A percentile compares a stretch with the other conserved stretches of the same genome.
Conservation (phyloP, 2,888 invertebrate species). For the Brenthis hecate region DNA sequence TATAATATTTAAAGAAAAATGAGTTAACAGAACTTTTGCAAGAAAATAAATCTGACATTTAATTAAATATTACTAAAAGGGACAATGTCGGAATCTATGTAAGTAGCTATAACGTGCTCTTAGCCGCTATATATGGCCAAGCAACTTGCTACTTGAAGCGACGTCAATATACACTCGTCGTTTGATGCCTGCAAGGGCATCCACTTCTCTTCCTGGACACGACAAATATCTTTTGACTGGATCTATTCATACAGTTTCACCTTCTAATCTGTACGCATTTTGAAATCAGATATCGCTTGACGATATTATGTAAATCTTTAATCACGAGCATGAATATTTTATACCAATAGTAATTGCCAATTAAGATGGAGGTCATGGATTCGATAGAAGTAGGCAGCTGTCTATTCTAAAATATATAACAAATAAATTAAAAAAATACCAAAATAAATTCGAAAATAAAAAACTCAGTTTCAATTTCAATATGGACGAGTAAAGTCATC, state of each 20-base stretch:
- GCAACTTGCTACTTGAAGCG: slow-evolving; percentile 53
- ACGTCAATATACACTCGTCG: slow-evolving; percentile 46
- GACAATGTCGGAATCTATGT: slow-evolving; percentile 12
- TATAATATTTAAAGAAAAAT: neutral
- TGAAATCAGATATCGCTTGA: neutral
- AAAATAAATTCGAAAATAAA: too few species aligned
- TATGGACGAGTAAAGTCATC: slow-evolving; percentile 22
- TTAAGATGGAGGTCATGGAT: neutral
- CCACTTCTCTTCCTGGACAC: slow-evolving; percentile 71
- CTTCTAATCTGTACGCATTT: slow-evolving; percentile 33
- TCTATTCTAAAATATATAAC: too few species aligned
- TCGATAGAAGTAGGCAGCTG: too few species aligned
- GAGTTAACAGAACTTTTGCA: too few species aligned
- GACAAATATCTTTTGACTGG: slow-evolving; percentile 50
- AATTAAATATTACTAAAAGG: too few species aligned
- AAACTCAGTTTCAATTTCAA: too few species aligned
- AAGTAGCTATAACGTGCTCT: slow-evolving; percentile 20
- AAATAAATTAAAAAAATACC: too few species aligned
- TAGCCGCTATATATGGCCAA: slow-evolving; percentile 30
- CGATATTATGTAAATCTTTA: slow-evolving; percentile 16
- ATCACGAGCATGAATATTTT: neutral
- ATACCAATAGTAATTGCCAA: slow-evolving; percentile 10
- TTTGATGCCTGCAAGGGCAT: slow-evolving; percentile 64
- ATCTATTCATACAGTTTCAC: slow-evolving; percentile 35
- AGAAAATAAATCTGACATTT: too few species aligned